phyloP scores from a whole-genome alignment of 2,797 vertebrate species.

The Tadarida brasiliensis region DNA sequence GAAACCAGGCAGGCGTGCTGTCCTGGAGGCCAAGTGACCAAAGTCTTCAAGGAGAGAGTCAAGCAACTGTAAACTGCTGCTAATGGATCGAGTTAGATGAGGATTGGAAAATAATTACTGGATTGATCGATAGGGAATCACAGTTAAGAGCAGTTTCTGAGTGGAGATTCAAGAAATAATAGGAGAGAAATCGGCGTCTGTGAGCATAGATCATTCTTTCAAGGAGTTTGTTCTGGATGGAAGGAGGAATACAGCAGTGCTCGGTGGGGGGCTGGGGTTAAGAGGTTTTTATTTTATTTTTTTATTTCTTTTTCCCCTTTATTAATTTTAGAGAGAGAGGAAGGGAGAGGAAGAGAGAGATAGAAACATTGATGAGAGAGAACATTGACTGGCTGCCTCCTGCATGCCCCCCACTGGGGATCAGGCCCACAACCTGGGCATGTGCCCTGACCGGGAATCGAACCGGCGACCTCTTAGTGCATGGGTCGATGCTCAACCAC shows the following conservation, averaged over 20 bases:
- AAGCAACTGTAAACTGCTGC: neutral
- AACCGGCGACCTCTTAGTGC: too few relatives aligned
- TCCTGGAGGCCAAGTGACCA: neutral
- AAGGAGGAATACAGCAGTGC: neutral
- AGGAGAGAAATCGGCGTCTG: neutral
- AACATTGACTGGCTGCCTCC: too few relatives aligned
- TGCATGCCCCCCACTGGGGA: too few relatives aligned
- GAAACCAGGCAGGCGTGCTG: neutral
- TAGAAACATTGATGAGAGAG: too few relatives aligned
- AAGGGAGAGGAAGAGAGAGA: too few relatives aligned
- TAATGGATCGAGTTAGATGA: neutral
- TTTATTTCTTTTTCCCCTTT: too few relatives aligned
- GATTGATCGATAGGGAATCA: neutral
- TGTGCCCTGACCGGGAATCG: too few relatives aligned
- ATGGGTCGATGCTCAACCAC: too few relatives aligned
- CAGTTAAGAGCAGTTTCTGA: neutral
- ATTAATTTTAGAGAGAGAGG: too few relatives aligned
- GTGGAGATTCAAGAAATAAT: neutral
- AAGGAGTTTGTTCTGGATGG: neutral
- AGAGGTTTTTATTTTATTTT: neutral
- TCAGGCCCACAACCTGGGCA: too few relatives aligned
- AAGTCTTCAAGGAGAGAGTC: neutral
- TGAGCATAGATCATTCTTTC: neutral
- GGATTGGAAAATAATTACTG: neutral
- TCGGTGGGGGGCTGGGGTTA: neutral